phyloP scores from a whole-genome alignment of 2,888 invertebrate genomes.

The Automeris io region DNA sequence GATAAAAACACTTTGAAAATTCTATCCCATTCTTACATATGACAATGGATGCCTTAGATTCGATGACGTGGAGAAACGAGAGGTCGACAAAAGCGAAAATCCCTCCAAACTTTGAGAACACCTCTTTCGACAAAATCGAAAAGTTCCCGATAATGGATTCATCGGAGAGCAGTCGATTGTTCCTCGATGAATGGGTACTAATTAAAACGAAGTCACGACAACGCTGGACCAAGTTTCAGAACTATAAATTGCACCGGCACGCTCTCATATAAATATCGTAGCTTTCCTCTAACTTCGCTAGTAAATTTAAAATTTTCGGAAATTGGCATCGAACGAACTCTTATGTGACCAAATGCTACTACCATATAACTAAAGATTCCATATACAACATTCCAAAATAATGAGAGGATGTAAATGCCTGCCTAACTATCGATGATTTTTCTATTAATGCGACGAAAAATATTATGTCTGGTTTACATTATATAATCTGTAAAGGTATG shows the following conservation, averaged over 20 bases:
- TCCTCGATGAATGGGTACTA: slow-evolving; percentile 75
- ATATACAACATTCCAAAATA: no score
- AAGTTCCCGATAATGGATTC: slow-evolving; percentile 74
- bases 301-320: slow-evolving; percentile 68
- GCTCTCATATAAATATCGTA: slow-evolving; percentile 66
- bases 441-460: no score
- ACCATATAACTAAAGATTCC: no score
- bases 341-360: slow-evolving; percentile 22
- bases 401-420: no score
- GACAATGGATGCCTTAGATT: background rate
- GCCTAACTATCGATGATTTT: no score
- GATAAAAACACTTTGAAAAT: background rate
- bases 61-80: slow-evolving; percentile 20
- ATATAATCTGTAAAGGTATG: no score
- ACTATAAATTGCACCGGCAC: slow-evolving; percentile 66
- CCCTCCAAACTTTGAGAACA: slow-evolving; percentile 66
- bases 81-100: slow-evolving; percentile 42
- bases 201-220: slow-evolving; percentile 76
- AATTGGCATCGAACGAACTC: slow-evolving; percentile 37
- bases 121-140: slow-evolving; percentile 73
- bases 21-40: background rate
- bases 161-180: slow-evolving; percentile 72
- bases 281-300: slow-evolving; percentile 51
- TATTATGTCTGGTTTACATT: no score
- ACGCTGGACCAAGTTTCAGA: slow-evolving; percentile 66